phyloP scores from a whole-genome alignment of 2,113 vertebrate genomes.

The Pterocles orientalis region DNA sequence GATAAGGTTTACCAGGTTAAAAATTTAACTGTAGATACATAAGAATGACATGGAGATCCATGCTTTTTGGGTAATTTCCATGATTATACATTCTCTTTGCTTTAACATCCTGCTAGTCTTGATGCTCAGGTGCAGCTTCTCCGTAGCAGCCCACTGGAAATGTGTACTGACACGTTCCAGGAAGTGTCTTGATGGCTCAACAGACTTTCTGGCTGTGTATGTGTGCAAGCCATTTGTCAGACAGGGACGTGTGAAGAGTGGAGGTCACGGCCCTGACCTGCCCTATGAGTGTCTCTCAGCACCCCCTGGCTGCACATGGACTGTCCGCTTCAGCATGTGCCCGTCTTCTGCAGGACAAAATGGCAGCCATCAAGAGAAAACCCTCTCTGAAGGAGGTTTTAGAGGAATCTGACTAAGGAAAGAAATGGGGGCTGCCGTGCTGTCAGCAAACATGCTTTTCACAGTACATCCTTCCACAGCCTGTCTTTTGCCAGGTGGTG shows the following conservation, averaged over 20 bases:
- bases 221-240: not conserved
- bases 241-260: fast-evolving
- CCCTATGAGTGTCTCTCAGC: not conserved
- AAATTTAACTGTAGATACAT: not conserved
- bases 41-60: not conserved
- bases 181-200: not conserved
- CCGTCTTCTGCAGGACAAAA: not conserved
- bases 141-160: not conserved
- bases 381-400: not conserved
- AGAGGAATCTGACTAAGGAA: not conserved
- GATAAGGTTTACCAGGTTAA: not conserved
- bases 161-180: not conserved
- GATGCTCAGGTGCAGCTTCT: not conserved
- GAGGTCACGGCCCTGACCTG: not conserved
- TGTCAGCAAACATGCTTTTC: not conserved
- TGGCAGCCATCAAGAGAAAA: not conserved
- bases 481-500: not conserved
- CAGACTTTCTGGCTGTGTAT: not conserved
- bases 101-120: not conserved
- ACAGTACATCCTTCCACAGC: not conserved
- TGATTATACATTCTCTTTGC: not conserved
- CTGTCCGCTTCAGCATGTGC: fast-evolving
- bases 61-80: not conserved
- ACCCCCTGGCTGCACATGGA: not conserved
- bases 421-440: not conserved